Conservation (phyloP, 2,888 invertebrate species). For the Cactoblastis cactorum region DNA sequence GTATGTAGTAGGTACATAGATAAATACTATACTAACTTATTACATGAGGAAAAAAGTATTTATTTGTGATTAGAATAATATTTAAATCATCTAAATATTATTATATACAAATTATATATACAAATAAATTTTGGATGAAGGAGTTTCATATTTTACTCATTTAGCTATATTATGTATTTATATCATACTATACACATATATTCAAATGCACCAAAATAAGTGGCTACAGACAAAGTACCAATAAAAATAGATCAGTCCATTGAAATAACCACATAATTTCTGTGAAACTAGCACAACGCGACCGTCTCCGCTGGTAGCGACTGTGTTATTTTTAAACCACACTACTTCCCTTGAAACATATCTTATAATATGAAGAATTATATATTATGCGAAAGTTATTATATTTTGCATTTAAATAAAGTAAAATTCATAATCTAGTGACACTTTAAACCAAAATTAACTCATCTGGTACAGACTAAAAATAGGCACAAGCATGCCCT, state of each 20-base stretch:
- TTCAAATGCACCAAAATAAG: constrained; percentile 18
- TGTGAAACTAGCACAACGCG: constrained; percentile 45
- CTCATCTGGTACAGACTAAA: constrained; percentile 50
- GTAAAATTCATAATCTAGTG: constrained; percentile 22
- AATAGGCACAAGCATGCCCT: constrained; percentile 64
- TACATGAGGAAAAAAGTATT: too few species aligned
- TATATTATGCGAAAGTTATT: background rate
- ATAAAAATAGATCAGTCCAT: constrained; percentile 56
- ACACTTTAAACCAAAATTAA: constrained; percentile 52
- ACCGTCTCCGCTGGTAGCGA: constrained; percentile 45
- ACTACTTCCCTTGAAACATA: constrained; percentile 48
- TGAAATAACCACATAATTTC: constrained; percentile 53
- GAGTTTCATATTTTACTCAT: too few species aligned
- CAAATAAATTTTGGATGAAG: too few species aligned
- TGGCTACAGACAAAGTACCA: constrained; percentile 23
- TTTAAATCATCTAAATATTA: too few species aligned
- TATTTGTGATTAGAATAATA: too few species aligned
- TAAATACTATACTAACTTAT: too few species aligned
- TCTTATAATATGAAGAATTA: constrained; percentile 22
- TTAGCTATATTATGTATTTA: too few species aligned
- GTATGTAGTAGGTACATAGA: too few species aligned
- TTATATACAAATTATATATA: background rate
- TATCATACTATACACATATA: background rate
- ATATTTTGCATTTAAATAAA: constrained; percentile 4
- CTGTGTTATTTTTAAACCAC: constrained; percentile 64